These are phyloP conservation scores for Aphaenogaster floridana DNA, from an alignment of 1,140 invertebrate species.

Conservation along the genomic window DNA sequence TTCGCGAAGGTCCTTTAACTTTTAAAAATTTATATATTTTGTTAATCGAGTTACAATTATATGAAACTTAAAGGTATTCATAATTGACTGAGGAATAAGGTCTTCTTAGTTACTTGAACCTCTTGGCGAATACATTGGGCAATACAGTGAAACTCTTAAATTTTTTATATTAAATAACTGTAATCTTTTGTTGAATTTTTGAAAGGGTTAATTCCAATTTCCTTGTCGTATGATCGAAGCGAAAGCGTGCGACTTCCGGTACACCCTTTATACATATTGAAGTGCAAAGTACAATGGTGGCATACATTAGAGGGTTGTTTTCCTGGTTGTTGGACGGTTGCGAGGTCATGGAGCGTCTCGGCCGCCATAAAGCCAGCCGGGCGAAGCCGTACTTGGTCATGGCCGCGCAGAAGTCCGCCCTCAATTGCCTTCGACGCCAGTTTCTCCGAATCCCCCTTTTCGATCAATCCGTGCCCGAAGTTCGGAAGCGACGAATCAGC, in stretches of 20 bases:
- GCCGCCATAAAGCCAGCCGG: conserved; percentile 83
- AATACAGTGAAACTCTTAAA: background rate
- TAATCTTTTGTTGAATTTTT: background rate
- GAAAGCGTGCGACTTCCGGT: conserved; percentile 27
- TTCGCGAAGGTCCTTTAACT: background rate
- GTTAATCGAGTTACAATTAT: background rate
- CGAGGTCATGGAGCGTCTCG: conserved; percentile 82
- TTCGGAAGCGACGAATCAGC: conserved; percentile 29
- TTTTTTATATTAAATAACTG: background rate
- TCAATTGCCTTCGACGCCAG: conserved; percentile 22
- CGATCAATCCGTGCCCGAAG: conserved; percentile 23
- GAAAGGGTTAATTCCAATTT: background rate
- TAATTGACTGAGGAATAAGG: background rate
- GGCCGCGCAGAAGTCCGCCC: conserved; percentile 3
- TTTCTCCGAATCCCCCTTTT: conserved; percentile 2
- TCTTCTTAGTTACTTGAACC: background rate
- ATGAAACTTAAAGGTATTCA: background rate
- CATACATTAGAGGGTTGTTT: conserved; percentile 87
- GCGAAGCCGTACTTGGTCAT: conserved; percentile 86
- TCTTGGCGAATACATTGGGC: background rate
- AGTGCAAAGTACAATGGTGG: conserved; percentile 60
- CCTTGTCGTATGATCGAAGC: background rate
- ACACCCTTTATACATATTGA: conserved; percentile 23
- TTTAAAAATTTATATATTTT: background rate
- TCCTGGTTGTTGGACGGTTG: conserved; percentile 84